A percentile compares a stretch with the other conserved stretches of the same genome.
Evolutionary conservation across 2,888 invertebrate genomes (phyloP).

Genomic region (Brenthis daphne): DNA sequence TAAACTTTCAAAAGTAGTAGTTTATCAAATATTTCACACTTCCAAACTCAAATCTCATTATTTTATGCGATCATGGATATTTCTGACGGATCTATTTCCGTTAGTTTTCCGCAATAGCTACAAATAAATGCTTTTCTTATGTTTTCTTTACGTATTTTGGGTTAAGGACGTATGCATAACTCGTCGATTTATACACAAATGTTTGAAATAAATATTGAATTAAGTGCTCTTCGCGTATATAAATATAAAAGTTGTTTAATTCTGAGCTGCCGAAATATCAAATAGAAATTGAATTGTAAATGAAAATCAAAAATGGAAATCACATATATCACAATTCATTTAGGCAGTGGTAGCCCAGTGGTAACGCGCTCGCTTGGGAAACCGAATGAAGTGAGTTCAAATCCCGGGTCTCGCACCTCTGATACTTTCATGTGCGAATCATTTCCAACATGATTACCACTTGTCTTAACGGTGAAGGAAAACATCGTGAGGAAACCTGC

Average conservation of each 20-base stretch:
- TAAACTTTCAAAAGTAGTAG: background rate
- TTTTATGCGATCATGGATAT: constrained; percentile 18
- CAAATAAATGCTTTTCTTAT: constrained; percentile 32
- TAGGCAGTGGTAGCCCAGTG: too few species aligned
- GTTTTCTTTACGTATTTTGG: constrained; percentile 29
- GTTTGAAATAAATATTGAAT: constrained; percentile 6
- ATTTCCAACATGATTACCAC: too few species aligned
- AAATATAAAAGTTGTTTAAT: background rate
- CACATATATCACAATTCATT: too few species aligned
- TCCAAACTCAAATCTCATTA: constrained; percentile 1
- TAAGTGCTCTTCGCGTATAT: background rate
- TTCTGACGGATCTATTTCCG: constrained; percentile 25
- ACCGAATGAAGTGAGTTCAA: too few species aligned
- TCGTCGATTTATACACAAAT: constrained; percentile 7
- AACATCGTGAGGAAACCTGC: too few species aligned
- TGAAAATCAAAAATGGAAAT: too few species aligned
- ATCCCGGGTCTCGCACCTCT: too few species aligned
- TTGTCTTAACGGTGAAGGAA: too few species aligned
- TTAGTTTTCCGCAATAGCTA: constrained; percentile 23
- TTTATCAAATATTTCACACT: background rate
- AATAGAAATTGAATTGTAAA: too few species aligned
- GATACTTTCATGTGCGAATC: too few species aligned
- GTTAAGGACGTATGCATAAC: constrained; percentile 17
- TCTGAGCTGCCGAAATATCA: too few species aligned
- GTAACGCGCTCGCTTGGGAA: too few species aligned